A percentile compares a stretch with the other conserved stretches of the same genome.
These are phyloP conservation scores for Drosophila melanosoma DNA, from an alignment of 2,888 invertebrate genomes.

Conservation along the genomic window DNA sequence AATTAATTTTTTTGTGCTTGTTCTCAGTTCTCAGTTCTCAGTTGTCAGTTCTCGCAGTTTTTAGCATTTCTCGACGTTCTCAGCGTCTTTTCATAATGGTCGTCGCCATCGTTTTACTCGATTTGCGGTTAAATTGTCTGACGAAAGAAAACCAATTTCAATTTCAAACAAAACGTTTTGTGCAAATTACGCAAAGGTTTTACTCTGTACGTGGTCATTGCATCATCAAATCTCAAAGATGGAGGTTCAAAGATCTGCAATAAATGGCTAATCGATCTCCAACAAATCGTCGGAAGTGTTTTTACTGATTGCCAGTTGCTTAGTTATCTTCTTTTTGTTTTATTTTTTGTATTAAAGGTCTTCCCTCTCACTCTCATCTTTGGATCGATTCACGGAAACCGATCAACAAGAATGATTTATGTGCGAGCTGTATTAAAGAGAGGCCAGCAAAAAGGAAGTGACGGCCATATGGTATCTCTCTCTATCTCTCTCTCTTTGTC, in stretches of 20 bases:
- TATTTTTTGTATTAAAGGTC: conserved; percentile 36
- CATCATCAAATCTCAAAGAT: conserved; percentile 45
- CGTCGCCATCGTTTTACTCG: conserved; percentile 72
- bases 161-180: conserved; percentile 82
- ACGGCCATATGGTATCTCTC: conserved; percentile 35
- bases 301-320: conserved; percentile 65
- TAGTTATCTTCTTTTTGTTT: conserved; percentile 11
- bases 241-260: conserved; percentile 32
- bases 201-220: conserved; percentile 73
- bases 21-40: conserved; percentile 60
- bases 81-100: conserved; percentile 5
- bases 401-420: conserved; percentile 63
- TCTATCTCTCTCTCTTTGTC: background rate
- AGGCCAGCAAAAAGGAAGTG: conserved; percentile 22
- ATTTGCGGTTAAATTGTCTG: conserved; percentile 78
- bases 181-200: conserved; percentile 74
- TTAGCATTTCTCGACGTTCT: conserved; percentile 29
- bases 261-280: conserved; percentile 21
- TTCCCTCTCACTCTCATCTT: background rate
- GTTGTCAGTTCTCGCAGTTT: conserved; percentile 41
- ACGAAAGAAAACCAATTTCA: conserved; percentile 80
- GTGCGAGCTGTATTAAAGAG: conserved; percentile 38
- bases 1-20: conserved; percentile 55
- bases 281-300: conserved; percentile 66
- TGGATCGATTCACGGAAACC: conserved; percentile 62